phyloP scores from a whole-genome alignment of 1,140 invertebrate species.

The Sesamia nonagrioides region DNA sequence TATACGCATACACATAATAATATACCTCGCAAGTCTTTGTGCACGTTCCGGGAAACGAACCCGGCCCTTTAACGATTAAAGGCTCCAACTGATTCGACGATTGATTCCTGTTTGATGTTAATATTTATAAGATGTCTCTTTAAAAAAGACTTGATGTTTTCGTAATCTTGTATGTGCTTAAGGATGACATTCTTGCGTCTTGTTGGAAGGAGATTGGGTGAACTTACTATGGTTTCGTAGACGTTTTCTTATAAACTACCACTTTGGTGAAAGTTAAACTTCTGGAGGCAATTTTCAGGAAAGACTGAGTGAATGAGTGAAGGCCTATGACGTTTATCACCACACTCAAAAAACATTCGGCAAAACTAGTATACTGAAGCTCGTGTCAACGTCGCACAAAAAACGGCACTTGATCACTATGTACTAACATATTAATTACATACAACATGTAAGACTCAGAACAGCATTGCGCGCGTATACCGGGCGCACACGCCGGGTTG shows the following conservation, averaged over 20 bases:
- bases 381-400: neutral
- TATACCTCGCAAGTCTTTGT: neutral
- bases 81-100: slow-evolving; percentile 7
- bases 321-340: too few species aligned
- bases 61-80: slow-evolving; percentile 10
- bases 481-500: neutral
- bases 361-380: too few species aligned
- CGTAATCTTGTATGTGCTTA: neutral
- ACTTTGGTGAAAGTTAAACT: too few species aligned
- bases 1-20: slow-evolving; percentile 12
- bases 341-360: too few species aligned
- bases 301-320: too few species aligned
- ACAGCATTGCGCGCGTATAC: neutral
- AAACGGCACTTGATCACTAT: neutral
- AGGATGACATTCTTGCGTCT: neutral
- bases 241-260: neutral
- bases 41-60: slow-evolving; percentile 40
- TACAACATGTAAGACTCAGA: neutral
- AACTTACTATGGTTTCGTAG: neutral
- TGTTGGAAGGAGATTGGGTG: neutral
- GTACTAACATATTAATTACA: slow-evolving; percentile 19
- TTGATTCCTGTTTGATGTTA: slow-evolving; percentile 19
- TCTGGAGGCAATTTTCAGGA: too few species aligned
- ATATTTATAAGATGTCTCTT: slow-evolving; percentile 22
- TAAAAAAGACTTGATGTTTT: neutral